phyloP scores from a whole-genome alignment of 2,113 vertebrate species.

The Lampris incognitus region DNA sequence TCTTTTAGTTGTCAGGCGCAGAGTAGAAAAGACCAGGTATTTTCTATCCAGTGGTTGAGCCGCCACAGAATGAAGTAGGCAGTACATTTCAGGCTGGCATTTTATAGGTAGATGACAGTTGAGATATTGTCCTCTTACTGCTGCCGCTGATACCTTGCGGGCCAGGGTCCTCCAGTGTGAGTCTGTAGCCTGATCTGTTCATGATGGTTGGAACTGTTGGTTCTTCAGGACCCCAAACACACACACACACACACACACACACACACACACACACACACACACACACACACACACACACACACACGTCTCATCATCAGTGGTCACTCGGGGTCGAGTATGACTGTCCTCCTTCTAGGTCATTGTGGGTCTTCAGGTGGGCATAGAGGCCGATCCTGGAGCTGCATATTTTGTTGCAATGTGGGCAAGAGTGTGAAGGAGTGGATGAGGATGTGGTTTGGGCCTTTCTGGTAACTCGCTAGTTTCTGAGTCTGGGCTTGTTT shows the following conservation, averaged over 20 bases:
- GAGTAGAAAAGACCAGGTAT: constrained; percentile 4
- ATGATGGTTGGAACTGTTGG: constrained; percentile 58
- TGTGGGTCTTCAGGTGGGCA: no score
- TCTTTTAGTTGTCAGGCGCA: background rate
- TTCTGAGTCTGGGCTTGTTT: no score
- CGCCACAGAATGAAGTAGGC: constrained; percentile 16
- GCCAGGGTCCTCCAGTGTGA: constrained; percentile 32
- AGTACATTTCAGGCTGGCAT: constrained; percentile 9
- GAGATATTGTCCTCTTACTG: constrained; percentile 8
- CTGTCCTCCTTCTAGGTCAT: no score
- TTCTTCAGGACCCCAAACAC: constrained; percentile 16
- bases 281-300: background rate
- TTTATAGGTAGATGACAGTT: constrained; percentile 44
- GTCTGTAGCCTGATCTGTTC: constrained; percentile 47
- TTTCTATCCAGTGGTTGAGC: background rate
- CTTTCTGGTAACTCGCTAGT: no score
- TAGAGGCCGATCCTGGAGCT: no score
- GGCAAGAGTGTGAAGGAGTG: no score
- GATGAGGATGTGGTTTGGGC: no score
- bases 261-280: background rate
- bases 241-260: constrained; percentile 5
- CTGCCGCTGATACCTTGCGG: constrained; percentile 57
- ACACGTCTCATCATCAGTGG: background rate
- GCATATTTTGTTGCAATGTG: no score
- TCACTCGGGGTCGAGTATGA: no score